A percentile compares a stretch with the other conserved stretches of the same genome.
Evolutionary conservation across 2,113 vertebrate species (phyloP).

Genomic region (Burhinus oedicnemus): DNA sequence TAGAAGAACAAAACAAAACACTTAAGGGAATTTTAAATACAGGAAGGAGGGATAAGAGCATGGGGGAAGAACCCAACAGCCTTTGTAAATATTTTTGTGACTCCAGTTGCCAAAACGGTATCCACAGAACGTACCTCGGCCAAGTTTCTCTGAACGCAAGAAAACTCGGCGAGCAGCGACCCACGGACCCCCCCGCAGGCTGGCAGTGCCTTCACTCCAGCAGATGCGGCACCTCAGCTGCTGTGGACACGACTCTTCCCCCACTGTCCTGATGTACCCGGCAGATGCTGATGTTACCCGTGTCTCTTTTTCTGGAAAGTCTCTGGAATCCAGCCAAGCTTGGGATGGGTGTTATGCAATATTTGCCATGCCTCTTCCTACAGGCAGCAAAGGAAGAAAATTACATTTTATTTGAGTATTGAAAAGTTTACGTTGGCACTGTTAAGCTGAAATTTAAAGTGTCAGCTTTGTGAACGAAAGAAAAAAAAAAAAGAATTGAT

Average conservation of each 20-base stretch:
- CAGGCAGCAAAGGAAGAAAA: background rate
- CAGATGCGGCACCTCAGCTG: background rate
- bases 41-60: slow-evolving; percentile 16
- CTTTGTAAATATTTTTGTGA: background rate
- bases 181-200: background rate
- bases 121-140: background rate
- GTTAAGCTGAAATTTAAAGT: background rate
- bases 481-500: background rate
- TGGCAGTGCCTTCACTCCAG: background rate
- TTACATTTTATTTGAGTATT: background rate
- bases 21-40: slow-evolving; percentile 25
- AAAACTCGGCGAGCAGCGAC: background rate
- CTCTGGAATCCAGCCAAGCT: slow-evolving; percentile 1
- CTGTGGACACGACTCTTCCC: background rate
- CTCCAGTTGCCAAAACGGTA: slow-evolving; percentile 22
- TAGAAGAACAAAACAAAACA: background rate
- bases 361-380: background rate
- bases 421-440: background rate
- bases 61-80: background rate
- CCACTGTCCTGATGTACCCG: background rate
- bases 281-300: background rate
- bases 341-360: background rate
- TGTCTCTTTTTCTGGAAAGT: background rate
- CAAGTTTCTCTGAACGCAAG: background rate
- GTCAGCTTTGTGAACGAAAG: background rate